These are phyloP conservation scores for Anthoscopus minutus DNA, from an alignment of 2,113 vertebrate species.

Conservation along the genomic window DNA sequence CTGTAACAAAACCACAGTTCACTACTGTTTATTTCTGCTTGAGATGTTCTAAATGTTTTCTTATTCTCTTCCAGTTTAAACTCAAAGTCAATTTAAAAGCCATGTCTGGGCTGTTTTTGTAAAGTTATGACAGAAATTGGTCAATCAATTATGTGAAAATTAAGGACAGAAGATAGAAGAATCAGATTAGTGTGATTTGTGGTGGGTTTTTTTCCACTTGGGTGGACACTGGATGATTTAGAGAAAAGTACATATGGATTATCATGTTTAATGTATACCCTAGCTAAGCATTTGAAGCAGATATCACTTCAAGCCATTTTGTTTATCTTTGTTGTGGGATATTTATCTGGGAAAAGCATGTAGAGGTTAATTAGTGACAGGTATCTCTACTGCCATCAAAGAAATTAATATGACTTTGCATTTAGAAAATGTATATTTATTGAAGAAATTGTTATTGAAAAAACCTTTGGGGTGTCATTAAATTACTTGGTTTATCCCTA, in stretches of 20 bases:
- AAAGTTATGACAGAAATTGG: not conserved
- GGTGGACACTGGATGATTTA: not conserved
- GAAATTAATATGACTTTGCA: conserved; percentile 16
- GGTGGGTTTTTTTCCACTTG: not conserved
- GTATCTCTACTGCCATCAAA: conserved; percentile 8
- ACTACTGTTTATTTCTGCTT: not conserved
- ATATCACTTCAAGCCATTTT: not conserved
- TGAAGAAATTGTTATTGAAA: not conserved
- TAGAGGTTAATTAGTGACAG: conserved; percentile 20
- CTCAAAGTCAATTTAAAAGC: not conserved
- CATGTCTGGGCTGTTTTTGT: not conserved
- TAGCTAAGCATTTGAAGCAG: not conserved
- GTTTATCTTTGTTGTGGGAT: conserved; percentile 3
- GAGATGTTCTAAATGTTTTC: not conserved
- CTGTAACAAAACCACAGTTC: not conserved
- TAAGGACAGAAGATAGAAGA: not conserved
- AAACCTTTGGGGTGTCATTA: not conserved
- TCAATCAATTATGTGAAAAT: not conserved
- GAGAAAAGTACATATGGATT: not conserved
- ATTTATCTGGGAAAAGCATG: not conserved
- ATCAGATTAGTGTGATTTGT: not conserved
- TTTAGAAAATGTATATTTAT: conserved; percentile 15
- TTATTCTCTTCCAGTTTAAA: not conserved
- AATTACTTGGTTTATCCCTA: not conserved
- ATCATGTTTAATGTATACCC: not conserved